Conservation (phyloP, 2,797 vertebrate species). For the Muraenolepis orangiensis region DNA sequence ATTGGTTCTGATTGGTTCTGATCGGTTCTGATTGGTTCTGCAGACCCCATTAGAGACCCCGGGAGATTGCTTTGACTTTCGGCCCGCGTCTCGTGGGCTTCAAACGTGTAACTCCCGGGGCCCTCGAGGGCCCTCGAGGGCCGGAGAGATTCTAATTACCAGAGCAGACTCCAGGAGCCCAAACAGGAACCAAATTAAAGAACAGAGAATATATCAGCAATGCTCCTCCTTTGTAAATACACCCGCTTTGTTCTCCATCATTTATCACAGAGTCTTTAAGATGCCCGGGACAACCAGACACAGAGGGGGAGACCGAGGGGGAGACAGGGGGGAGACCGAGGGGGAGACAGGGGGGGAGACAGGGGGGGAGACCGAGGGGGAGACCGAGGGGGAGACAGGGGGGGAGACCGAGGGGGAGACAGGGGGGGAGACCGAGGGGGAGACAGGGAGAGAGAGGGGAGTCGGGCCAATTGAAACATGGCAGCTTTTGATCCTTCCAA, state of each 20-base stretch:
- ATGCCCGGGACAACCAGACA: constrained; percentile 32
- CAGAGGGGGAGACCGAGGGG: constrained; percentile 2
- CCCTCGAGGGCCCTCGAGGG: constrained; percentile 45
- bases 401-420: too few species aligned
- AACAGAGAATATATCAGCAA: constrained; percentile 42
- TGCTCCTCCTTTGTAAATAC: constrained; percentile 34
- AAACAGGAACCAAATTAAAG: constrained; percentile 64
- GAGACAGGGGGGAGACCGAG: constrained; percentile 26
- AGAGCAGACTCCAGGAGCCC: constrained; percentile 42
- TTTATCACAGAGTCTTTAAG: constrained; percentile 42
- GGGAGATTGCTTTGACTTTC: constrained; percentile 66
- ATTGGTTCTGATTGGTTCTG: too few species aligned
- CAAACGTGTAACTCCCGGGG: constrained; percentile 38
- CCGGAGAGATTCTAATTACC: constrained; percentile 64
- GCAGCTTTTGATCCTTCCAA: constrained; percentile 48
- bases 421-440: neutral
- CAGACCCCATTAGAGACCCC: constrained; percentile 42
- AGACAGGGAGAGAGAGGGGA: constrained; percentile 32
- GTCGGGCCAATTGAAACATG: constrained; percentile 50
- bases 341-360: constrained; percentile 5
- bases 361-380: constrained; percentile 23
- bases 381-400: constrained; percentile 23
- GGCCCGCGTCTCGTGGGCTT: constrained; percentile 56
- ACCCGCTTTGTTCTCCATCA: constrained; percentile 57
- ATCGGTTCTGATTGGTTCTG: constrained; percentile 31